phyloP scores from a whole-genome alignment of 2,113 vertebrate genomes.

The Leptosomus discolor region DNA sequence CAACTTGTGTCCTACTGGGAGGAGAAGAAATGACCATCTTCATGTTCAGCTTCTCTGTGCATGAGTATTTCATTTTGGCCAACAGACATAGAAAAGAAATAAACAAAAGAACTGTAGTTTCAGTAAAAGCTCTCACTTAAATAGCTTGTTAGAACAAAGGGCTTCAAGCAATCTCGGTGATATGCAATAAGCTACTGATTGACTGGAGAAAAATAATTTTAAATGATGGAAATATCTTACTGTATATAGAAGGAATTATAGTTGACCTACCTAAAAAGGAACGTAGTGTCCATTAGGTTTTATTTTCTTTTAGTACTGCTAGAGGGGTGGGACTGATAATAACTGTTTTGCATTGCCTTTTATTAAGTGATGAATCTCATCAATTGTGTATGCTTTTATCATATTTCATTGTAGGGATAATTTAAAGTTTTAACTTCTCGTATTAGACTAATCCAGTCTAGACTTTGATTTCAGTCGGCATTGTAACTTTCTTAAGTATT shows the following conservation, averaged over 20 bases:
- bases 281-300: background rate
- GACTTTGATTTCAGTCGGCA: background rate
- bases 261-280: background rate
- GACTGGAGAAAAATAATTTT: background rate
- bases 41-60: background rate
- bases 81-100: conserved; percentile 2
- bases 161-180: background rate
- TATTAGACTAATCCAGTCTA: background rate
- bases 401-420: background rate
- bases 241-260: background rate
- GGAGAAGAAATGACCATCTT: conserved; percentile 27
- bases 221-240: background rate
- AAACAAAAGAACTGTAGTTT: background rate
- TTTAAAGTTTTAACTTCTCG: background rate
- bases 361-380: background rate
- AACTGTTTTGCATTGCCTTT: background rate
- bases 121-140: background rate
- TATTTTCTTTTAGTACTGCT: background rate
- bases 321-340: background rate
- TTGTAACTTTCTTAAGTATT: background rate
- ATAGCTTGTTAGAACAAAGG: background rate
- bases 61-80: background rate
- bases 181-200: background rate
- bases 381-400: background rate
- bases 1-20: conserved; percentile 38